Evolutionary conservation across 2,797 vertebrate species (phyloP).

Genomic region (Eidolon dupreanum): DNA sequence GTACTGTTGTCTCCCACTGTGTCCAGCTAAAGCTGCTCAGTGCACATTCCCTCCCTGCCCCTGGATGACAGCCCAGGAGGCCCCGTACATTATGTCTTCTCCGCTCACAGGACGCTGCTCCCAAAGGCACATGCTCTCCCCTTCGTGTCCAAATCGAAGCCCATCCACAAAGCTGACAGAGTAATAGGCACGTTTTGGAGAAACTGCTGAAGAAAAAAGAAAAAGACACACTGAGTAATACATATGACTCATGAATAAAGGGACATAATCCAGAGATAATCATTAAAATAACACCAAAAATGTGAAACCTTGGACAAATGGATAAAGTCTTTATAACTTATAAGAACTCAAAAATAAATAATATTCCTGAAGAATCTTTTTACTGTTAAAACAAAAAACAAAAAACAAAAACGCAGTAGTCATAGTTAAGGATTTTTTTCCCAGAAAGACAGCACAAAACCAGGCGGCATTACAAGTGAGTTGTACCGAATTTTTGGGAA

Average conservation of each 20-base stretch:
- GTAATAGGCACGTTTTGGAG: not conserved
- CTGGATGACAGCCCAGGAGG: not conserved
- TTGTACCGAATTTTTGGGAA: not conserved
- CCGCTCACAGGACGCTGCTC: not conserved
- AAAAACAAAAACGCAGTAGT: not conserved
- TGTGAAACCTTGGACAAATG: not conserved
- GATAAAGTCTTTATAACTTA: not conserved
- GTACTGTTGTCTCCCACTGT: no score
- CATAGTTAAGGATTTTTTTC: not conserved
- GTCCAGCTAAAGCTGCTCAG: not conserved
- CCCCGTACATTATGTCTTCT: rapidly evolving
- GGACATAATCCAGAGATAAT: rapidly evolving
- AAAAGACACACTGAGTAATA: not conserved
- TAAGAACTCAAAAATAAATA: not conserved
- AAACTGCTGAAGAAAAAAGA: not conserved
- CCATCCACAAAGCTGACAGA: not conserved
- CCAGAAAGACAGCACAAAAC: not conserved
- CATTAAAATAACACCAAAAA: not conserved
- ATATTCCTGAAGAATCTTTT: not conserved
- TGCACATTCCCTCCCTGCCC: no score
- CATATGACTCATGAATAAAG: not conserved
- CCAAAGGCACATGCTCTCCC: no score
- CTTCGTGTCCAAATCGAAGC: not conserved
- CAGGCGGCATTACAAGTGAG: not conserved
- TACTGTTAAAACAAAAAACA: not conserved